These are phyloP conservation scores for Sebastes dallii DNA, from an alignment of 2,797 vertebrate genomes.

Conservation along the genomic window DNA sequence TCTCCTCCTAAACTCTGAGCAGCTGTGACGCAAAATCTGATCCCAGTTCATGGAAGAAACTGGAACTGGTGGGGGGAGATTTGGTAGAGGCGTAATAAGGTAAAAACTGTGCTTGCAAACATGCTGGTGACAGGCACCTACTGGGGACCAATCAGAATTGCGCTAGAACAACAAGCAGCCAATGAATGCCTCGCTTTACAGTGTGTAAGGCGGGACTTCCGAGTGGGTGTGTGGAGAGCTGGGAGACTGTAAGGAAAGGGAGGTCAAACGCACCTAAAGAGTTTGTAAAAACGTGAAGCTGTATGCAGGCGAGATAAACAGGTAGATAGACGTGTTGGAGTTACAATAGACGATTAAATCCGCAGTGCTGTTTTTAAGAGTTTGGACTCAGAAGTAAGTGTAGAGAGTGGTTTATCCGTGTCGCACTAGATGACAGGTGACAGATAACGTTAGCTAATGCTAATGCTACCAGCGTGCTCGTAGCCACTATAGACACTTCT, in stretches of 20 bases:
- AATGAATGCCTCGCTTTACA: constrained; percentile 5
- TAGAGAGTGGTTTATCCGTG: not conserved
- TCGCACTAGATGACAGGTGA: not conserved
- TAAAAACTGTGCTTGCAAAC: not conserved
- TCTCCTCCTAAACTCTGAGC: not conserved
- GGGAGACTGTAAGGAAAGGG: constrained; percentile 31
- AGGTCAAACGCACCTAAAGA: constrained; percentile 69
- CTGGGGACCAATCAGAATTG: constrained; percentile 39
- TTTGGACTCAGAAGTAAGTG: not conserved
- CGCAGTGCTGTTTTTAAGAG: not conserved
- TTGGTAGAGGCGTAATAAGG: too few species aligned
- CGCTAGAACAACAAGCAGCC: fast-evolving
- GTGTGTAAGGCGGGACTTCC: constrained; percentile 32
- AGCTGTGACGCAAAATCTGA: not conserved
- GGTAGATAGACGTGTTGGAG: not conserved
- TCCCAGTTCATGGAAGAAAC: not conserved
- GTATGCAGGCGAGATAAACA: not conserved
- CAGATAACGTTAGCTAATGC: constrained; percentile 29
- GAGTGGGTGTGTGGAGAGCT: constrained; percentile 42
- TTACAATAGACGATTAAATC: not conserved
- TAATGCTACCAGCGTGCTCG: constrained; percentile 28
- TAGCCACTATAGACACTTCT: not conserved
- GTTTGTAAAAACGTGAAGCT: constrained; percentile 39
- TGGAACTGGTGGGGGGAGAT: not conserved
- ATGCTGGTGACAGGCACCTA: constrained; percentile 34